Evolutionary conservation across 2,113 vertebrate genomes (phyloP).

Genomic region (Pipa parva): DNA sequence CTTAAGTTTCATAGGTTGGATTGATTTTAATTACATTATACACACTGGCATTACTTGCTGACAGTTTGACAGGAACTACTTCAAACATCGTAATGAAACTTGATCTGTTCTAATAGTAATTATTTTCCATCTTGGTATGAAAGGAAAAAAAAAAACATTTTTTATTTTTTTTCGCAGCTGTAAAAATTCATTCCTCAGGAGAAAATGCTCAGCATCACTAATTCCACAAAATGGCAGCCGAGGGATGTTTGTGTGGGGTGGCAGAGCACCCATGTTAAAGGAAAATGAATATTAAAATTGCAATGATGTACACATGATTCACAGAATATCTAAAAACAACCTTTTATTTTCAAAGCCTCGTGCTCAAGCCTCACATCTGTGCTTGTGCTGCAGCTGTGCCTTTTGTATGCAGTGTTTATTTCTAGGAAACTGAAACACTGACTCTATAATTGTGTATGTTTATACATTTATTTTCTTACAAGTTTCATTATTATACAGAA

Average conservation of each 20-base stretch:
- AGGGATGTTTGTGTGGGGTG: background rate
- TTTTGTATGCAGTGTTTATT: constrained; percentile 34
- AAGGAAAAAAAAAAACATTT: too few relatives aligned
- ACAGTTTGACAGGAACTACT: constrained; percentile 11
- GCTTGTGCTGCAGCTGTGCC: constrained; percentile 34
- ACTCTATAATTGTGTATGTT: constrained; percentile 14
- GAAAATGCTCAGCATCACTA: background rate
- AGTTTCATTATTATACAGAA: constrained; percentile 24
- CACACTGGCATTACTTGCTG: background rate
- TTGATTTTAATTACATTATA: background rate
- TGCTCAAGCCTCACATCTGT: constrained; percentile 15
- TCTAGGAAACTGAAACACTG: constrained; percentile 27
- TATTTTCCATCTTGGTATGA: background rate
- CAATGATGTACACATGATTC: background rate
- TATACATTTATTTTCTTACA: constrained; percentile 4
- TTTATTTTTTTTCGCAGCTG: background rate
- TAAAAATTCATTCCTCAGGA: background rate
- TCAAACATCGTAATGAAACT: constrained; percentile 8
- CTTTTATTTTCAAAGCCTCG: constrained; percentile 1
- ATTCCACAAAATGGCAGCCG: background rate
- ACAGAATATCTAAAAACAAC: constrained; percentile 13
- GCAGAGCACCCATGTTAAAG: background rate
- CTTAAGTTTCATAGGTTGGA: background rate
- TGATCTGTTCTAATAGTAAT: constrained; percentile 7
- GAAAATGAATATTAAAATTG: constrained; percentile 1